Evolutionary conservation across 2,888 invertebrate species (phyloP).

Genomic region (Tholera decimalis): DNA sequence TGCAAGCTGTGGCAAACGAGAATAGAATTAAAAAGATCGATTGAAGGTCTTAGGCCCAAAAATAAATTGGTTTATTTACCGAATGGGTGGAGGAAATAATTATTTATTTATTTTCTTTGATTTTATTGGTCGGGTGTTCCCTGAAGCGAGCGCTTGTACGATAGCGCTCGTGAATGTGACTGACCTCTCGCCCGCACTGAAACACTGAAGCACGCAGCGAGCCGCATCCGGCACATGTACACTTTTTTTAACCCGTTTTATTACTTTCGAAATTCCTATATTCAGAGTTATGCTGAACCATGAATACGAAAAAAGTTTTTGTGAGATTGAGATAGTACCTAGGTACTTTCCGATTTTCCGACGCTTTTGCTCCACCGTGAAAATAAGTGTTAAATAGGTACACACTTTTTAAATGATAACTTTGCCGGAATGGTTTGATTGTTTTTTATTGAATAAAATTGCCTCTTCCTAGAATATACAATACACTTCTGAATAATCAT

Average conservation of each 20-base stretch:
- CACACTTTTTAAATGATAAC: background rate
- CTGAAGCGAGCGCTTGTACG: conserved; percentile 10
- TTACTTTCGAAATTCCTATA: conserved; percentile 26
- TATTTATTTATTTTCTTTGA: conserved; percentile 54
- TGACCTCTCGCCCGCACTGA: conserved; percentile 50
- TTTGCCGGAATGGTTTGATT: background rate
- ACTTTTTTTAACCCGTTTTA: conserved; percentile 37
- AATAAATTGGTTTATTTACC: conserved; percentile 45
- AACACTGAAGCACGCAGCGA: conserved; percentile 52
- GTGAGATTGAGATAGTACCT: background rate
- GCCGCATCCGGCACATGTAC: conserved; percentile 32
- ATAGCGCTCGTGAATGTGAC: conserved; percentile 25
- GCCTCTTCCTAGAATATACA: no score
- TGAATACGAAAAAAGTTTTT: background rate
- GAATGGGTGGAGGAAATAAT: conserved; percentile 22
- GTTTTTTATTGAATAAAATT: no score
- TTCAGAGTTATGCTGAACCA: background rate
- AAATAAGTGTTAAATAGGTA: background rate
- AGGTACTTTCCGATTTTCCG: background rate
- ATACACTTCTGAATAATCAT: no score
- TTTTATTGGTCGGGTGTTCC: conserved; percentile 41
- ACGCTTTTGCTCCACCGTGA: background rate
- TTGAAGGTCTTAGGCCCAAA: conserved; percentile 28
- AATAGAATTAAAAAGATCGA: conserved; percentile 36
- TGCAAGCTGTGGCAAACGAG: conserved; percentile 7